A percentile compares a stretch with the other conserved stretches of the same genome.
Conservation (phyloP, 2,797 vertebrate genomes). For the Falco naumanni region DNA sequence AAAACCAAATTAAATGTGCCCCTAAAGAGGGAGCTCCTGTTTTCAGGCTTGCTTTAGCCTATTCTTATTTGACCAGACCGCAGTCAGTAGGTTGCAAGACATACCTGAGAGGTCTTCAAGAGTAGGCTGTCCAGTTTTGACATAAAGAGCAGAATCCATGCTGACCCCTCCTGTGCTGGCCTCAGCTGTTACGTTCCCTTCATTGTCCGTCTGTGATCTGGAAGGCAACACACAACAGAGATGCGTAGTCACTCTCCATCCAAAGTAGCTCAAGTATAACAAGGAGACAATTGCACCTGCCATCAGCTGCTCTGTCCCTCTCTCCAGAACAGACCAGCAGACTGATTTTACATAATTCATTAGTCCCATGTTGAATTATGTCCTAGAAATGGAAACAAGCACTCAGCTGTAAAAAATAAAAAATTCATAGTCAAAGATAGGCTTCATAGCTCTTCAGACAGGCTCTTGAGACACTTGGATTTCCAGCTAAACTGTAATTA, state of each 20-base stretch:
- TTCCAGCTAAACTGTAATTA: not conserved
- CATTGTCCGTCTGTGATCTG: conserved; percentile 93
- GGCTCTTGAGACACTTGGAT: not conserved
- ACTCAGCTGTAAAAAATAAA: conserved; percentile 70
- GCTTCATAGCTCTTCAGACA: not conserved
- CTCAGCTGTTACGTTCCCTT: conserved; percentile 84
- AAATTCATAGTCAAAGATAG: conserved; percentile 57
- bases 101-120: conserved; percentile 91
- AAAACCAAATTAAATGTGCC: not conserved
- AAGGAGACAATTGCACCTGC: not conserved
- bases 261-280: not conserved
- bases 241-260: not conserved
- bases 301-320: conserved; percentile 13
- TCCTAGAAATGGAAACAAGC: conserved; percentile 70
- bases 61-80: not conserved
- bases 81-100: not conserved
- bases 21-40: not conserved
- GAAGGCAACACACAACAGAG: conserved; percentile 53
- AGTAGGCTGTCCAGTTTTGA: conserved; percentile 87
- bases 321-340: conserved; percentile 41
- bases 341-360: conserved; percentile 77
- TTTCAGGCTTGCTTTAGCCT: not conserved
- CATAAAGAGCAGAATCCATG: conserved; percentile 84
- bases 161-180: conserved; percentile 78
- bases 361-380: conserved; percentile 52